phyloP scores from a whole-genome alignment of 1,140 invertebrate genomes.

The Brachionus rubens region DNA sequence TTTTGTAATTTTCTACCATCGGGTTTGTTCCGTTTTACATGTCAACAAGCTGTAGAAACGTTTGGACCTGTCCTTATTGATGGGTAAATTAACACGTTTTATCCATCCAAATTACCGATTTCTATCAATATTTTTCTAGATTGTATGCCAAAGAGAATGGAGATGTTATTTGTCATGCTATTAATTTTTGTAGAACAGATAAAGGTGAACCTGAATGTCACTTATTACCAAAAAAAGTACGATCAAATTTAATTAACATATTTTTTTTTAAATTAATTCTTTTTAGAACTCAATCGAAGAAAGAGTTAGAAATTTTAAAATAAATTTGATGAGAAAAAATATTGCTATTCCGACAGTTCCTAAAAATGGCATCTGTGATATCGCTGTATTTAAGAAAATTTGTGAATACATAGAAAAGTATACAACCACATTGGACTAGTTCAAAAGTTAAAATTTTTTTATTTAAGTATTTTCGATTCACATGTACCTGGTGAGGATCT shows the following conservation, averaged over 20 bases:
- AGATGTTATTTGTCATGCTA: conserved; percentile 53
- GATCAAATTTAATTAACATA: too few relatives aligned
- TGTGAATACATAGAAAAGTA: conserved; percentile 49
- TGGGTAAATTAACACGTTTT: conserved; percentile 48
- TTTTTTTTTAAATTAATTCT: too few relatives aligned
- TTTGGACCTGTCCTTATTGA: conserved; percentile 51
- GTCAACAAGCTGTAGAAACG: conserved; percentile 48
- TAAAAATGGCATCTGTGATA: neutral
- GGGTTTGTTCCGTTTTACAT: conserved; percentile 48
- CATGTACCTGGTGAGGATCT: conserved; percentile 52
- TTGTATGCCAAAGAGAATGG: conserved; percentile 50
- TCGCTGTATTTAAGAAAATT: conserved; percentile 38
- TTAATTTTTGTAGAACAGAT: conserved; percentile 51
- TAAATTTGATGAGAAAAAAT: neutral
- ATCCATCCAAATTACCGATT: neutral
- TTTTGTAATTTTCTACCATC: conserved; percentile 52
- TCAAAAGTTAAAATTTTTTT: neutral
- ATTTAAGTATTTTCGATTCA: conserved; percentile 49
- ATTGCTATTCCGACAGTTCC: neutral
- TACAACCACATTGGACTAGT: too few relatives aligned
- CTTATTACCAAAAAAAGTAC: conserved; percentile 48
- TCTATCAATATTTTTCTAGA: conserved; percentile 46
- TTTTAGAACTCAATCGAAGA: neutral
- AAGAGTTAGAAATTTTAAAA: neutral
- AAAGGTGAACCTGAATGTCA: conserved; percentile 48